Evolutionary conservation across 2,113 vertebrate genomes (phyloP).

Genomic region (Tonatia bakeri): DNA sequence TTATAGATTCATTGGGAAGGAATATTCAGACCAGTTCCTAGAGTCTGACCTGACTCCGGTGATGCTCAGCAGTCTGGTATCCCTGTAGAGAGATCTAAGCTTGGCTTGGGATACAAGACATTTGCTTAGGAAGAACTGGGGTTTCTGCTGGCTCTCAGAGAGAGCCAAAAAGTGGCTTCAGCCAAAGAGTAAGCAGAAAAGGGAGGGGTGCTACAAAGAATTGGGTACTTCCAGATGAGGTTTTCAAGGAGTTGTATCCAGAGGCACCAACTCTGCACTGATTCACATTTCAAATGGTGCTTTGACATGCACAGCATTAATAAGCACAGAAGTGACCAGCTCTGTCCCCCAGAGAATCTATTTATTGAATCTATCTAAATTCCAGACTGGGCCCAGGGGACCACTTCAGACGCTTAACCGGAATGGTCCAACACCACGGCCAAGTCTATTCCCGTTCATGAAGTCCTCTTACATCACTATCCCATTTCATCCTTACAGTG

Average conservation of each 20-base stretch:
- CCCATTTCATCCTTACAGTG: not conserved
- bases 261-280: not conserved
- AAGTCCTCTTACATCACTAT: not conserved
- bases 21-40: not conserved
- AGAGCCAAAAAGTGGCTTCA: not conserved
- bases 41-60: not conserved
- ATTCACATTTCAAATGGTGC: not conserved
- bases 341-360: not conserved
- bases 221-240: not conserved
- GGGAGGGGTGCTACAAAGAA: not conserved
- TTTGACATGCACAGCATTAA: not conserved
- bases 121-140: not conserved
- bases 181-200: not conserved
- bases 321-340: not conserved
- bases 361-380: not conserved
- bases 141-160: not conserved
- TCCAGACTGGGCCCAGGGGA: not conserved
- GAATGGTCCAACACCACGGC: not conserved
- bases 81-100: not conserved
- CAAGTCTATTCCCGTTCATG: conserved; percentile 13
- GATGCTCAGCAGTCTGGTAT: not conserved
- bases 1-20: not conserved
- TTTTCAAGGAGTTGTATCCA: not conserved
- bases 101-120: not conserved
- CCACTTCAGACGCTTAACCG: not conserved